phyloP scores from a whole-genome alignment of 2,113 vertebrate genomes.

The Antechinus flavipes region DNA sequence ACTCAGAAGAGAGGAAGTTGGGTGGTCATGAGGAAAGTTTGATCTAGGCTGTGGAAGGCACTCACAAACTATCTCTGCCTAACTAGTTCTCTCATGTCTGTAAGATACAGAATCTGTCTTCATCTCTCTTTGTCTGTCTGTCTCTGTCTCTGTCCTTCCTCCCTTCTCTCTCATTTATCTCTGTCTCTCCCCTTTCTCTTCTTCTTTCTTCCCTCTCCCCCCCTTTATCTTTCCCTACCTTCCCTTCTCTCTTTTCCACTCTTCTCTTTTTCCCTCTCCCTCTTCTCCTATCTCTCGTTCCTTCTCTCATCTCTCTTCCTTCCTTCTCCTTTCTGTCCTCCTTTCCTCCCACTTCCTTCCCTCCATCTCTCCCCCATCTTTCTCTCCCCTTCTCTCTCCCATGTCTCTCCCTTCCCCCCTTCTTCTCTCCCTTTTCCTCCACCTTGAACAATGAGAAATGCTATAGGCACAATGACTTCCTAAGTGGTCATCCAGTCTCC shows the following conservation, averaged over 20 bases:
- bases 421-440: not conserved
- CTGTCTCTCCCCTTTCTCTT: not conserved
- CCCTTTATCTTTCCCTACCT: not conserved
- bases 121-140: too few species aligned
- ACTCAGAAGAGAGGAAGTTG: conserved; percentile 11
- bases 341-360: not conserved
- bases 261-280: too few species aligned
- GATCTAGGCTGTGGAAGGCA: conserved; percentile 3
- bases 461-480: not conserved
- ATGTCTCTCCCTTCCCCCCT: too few species aligned
- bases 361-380: not conserved
- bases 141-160: too few species aligned
- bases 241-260: not conserved
- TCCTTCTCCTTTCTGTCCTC: accelerated
- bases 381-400: not conserved
- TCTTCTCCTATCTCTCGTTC: too few species aligned
- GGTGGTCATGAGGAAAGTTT: not conserved
- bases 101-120: not conserved
- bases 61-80: not conserved
- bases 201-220: not conserved
- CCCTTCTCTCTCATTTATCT: accelerated
- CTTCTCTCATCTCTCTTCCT: not conserved
- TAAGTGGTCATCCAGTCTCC: not conserved
- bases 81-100: not conserved
- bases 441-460: not conserved